These are phyloP conservation scores for Cochlearius cochlearius DNA, from an alignment of 2,113 vertebrate species.

Conservation along the genomic window DNA sequence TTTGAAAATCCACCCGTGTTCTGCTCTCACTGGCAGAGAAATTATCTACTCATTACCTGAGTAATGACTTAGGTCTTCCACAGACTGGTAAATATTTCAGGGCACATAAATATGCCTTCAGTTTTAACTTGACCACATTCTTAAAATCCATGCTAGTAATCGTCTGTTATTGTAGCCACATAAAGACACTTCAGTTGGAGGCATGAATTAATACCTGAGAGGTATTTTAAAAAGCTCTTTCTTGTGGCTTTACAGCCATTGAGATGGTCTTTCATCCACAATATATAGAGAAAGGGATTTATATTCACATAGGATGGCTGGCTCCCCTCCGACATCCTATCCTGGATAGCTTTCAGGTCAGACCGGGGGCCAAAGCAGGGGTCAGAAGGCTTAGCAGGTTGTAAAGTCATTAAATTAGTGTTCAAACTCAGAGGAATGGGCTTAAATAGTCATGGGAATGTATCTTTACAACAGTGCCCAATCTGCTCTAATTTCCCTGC, in stretches of 20 bases:
- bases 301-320: fast-evolving
- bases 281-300: not conserved
- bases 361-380: not conserved
- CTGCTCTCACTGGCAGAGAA: not conserved
- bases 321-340: not conserved
- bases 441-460: not conserved
- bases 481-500: not conserved
- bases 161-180: not conserved
- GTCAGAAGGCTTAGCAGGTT: not conserved
- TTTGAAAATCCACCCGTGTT: not conserved
- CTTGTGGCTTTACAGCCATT: not conserved
- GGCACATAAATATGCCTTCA: not conserved
- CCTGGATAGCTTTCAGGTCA: not conserved
- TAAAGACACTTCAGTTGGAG: not conserved
- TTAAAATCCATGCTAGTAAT: not conserved
- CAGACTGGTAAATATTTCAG: not conserved
- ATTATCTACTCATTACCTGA: not conserved
- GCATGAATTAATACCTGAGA: not conserved
- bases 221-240: not conserved
- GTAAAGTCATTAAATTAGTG: not conserved
- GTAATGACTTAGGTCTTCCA: not conserved
- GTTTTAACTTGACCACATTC: not conserved
- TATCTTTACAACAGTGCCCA: not conserved
- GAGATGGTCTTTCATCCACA: not conserved
- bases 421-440: not conserved